These are phyloP conservation scores for Morphnarchus princeps DNA, from an alignment of 2,113 vertebrate species.

Conservation along the genomic window DNA sequence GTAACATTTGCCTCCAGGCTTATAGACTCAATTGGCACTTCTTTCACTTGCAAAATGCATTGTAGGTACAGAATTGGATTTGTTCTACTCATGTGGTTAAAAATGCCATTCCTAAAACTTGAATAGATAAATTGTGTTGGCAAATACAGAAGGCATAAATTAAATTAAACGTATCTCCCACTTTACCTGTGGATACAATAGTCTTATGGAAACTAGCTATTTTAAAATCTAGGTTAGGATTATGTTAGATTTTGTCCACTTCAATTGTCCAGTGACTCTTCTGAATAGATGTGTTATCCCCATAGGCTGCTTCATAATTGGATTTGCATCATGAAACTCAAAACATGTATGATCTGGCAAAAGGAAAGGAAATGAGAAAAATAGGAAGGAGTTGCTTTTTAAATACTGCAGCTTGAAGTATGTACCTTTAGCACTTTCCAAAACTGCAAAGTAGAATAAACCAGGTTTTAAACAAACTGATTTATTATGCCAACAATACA, in stretches of 20 bases:
- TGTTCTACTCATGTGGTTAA: background rate
- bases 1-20: background rate
- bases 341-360: background rate
- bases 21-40: background rate
- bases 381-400: background rate
- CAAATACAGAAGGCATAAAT: background rate
- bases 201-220: background rate
- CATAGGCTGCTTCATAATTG: too few species aligned
- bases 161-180: background rate
- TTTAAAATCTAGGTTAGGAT: background rate
- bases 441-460: background rate
- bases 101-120: background rate
- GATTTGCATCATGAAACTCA: background rate
- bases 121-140: background rate
- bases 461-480: background rate
- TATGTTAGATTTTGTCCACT: background rate
- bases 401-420: background rate
- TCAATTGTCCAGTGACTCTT: background rate
- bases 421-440: background rate
- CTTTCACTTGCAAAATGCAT: background rate
- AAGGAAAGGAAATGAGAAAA: background rate
- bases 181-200: background rate
- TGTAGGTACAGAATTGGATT: background rate
- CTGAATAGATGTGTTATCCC: background rate
- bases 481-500: conserved; percentile 27